A percentile compares a stretch with the other conserved stretches of the same genome.
These are phyloP conservation scores for Pachyseris speciosa DNA, from an alignment of 64 coral and sea anemone species.

Conservation along the genomic window DNA sequence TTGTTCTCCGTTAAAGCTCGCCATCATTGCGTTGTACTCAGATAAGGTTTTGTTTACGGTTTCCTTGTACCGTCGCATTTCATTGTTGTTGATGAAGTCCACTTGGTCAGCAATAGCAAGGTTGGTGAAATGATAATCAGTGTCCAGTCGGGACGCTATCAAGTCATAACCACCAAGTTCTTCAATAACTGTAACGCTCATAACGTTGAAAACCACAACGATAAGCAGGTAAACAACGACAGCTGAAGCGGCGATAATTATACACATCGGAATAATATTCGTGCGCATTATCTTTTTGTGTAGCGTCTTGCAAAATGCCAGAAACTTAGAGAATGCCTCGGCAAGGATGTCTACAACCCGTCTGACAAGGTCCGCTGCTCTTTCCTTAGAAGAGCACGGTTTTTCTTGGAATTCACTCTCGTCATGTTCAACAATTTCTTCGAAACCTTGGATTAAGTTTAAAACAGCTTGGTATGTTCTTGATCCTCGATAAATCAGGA, in stretches of 20 bases:
- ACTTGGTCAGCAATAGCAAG: constrained; percentile 63
- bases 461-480: constrained; percentile 70
- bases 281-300: constrained; percentile 68
- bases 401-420: constrained; percentile 53
- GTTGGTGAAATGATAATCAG: constrained; percentile 70
- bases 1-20: constrained; percentile 50
- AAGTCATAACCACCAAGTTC: constrained; percentile 64
- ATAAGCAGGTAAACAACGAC: constrained; percentile 51
- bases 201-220: constrained; percentile 56
- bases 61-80: constrained; percentile 69
- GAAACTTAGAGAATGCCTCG: constrained; percentile 54
- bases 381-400: background rate
- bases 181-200: constrained; percentile 81
- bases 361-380: background rate
- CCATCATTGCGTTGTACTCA: constrained; percentile 38
- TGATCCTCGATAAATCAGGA: constrained; percentile 69
- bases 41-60: constrained; percentile 20
- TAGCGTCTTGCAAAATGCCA: constrained; percentile 52
- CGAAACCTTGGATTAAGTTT: constrained; percentile 76
- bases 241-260: constrained; percentile 12
- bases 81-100: constrained; percentile 71
- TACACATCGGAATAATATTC: constrained; percentile 62
- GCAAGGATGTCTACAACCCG: constrained; percentile 30
- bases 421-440: constrained; percentile 65
- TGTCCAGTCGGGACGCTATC: constrained; percentile 57